Evolutionary conservation across 2,113 vertebrate genomes (phyloP).

Genomic region (Halcyon senegalensis): DNA sequence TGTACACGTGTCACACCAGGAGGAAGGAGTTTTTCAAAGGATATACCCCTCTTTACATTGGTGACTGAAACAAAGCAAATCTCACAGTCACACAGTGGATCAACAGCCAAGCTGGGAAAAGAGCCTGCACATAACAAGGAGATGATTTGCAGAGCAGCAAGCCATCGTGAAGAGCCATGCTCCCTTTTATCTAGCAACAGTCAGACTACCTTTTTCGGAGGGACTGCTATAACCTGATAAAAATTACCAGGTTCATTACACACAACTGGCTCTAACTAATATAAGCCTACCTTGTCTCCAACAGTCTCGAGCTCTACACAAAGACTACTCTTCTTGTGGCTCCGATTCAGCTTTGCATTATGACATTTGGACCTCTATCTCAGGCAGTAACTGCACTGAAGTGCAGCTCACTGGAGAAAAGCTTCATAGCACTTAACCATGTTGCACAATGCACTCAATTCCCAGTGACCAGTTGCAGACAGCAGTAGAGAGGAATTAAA

Average conservation of each 20-base stretch:
- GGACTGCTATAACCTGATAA: background rate
- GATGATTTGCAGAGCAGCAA: background rate
- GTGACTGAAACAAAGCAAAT: background rate
- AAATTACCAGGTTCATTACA: background rate
- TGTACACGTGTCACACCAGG: accelerated
- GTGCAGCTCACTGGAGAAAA: background rate
- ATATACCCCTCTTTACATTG: background rate
- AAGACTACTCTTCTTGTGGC: background rate
- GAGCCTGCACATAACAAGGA: background rate
- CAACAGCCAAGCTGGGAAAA: background rate
- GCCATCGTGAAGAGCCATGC: background rate
- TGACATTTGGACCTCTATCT: background rate
- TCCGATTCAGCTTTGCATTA: accelerated
- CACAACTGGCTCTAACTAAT: background rate
- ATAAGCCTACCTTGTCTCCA: accelerated
- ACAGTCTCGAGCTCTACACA: accelerated
- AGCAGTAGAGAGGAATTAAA: background rate
- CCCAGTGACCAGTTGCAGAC: background rate
- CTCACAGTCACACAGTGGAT: background rate
- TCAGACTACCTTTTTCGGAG: background rate
- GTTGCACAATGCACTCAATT: background rate
- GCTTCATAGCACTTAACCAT: background rate
- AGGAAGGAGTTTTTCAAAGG: background rate
- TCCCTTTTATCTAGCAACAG: background rate
- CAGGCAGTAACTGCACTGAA: background rate